Evolutionary conservation across 1,140 invertebrate genomes (phyloP).

Genomic region (Cotesia typhae): DNA sequence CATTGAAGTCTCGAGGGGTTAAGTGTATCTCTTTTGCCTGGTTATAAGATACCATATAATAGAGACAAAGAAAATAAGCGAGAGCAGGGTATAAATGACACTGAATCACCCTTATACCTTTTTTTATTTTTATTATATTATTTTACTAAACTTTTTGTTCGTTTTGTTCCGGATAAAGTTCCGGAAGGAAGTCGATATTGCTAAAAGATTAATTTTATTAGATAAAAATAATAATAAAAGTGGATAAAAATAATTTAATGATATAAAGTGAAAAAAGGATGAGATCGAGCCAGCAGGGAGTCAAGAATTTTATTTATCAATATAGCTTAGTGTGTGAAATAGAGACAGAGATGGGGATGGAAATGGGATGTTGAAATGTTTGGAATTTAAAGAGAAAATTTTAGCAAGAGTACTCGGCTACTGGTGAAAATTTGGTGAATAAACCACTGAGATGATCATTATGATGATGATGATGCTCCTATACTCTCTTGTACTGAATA

Average conservation of each 20-base stretch:
- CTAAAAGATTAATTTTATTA: background rate
- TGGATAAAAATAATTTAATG: background rate
- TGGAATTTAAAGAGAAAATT: too few species aligned
- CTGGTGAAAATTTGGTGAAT: too few species aligned
- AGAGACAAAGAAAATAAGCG: constrained; percentile 1
- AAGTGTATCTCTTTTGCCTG: constrained; percentile 24
- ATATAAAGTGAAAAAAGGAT: background rate
- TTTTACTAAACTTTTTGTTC: too few species aligned
- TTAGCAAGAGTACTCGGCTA: too few species aligned
- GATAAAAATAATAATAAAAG: too few species aligned
- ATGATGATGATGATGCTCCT: too few species aligned
- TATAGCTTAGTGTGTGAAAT: background rate
- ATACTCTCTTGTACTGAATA: too few species aligned
- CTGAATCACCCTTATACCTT: constrained; percentile 25
- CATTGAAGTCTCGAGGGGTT: constrained; percentile 11
- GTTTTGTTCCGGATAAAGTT: constrained; percentile 2
- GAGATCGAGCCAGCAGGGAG: background rate
- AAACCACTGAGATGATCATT: too few species aligned
- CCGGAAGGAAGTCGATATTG: constrained; percentile 17
- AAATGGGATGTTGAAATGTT: too few species aligned
- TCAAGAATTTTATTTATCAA: background rate
- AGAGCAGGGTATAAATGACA: background rate
- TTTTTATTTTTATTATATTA: constrained; percentile 7
- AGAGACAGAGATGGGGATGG: too few species aligned
- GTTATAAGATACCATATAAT: constrained; percentile 23